Base-by-base conservation (phyloP, 2,797 vertebrate genomes). In the Ctenopoma kingsleyae region DNA sequence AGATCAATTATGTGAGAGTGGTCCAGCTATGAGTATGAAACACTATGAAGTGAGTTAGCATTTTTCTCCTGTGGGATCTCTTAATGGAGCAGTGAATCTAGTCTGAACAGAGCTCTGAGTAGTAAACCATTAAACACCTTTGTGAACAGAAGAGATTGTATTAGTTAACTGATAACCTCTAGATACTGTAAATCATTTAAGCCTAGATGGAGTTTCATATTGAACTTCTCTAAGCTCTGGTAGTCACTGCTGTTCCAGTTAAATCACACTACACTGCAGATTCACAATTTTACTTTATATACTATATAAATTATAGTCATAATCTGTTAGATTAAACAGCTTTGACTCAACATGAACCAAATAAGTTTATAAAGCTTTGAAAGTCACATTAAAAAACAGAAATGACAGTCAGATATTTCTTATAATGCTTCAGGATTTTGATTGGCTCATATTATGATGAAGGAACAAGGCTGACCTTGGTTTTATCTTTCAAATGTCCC, bases 361-460 rank as follows among this genome's bases (percentile, higher is more conserved):
- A 71, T 8, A 63, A n/a, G 43, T 50, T 55, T 36, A 44, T n/a
- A 50, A 64, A 58, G 43, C 78, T 84, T 76, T 30, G 49, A 35
- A 53, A 53, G 25, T 15, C 4, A 27, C 41, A 6, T 59, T 35
- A 17, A 27, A 58, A 71, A 61, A 43, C 41, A 11, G 58, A 47
- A 54, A 44, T 68, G 8, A 54, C 48, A 65, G 50, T 23, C 48
- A 50, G n/a, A 59, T 35, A 0, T 22, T 22, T 57, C 58, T 41
- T 62, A 0, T 23, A n/a, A 57, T 15, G 44, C 64, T 56, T 64
- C 54, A 40, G 43, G 60, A 46, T 41, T 60, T 30, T 9, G 20
- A 62, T 60, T 62, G 53, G 57, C 49, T 60, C 41, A 49, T 60
- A 46, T 51, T 17, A 51, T 43, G 19, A 36, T 49, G n/a, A 74